Percentiles rank a stretch among this genome's conserved stretches.
Evolutionary conservation across 2,113 vertebrate species (phyloP).

Genomic region (Pelusios castaneus): DNA sequence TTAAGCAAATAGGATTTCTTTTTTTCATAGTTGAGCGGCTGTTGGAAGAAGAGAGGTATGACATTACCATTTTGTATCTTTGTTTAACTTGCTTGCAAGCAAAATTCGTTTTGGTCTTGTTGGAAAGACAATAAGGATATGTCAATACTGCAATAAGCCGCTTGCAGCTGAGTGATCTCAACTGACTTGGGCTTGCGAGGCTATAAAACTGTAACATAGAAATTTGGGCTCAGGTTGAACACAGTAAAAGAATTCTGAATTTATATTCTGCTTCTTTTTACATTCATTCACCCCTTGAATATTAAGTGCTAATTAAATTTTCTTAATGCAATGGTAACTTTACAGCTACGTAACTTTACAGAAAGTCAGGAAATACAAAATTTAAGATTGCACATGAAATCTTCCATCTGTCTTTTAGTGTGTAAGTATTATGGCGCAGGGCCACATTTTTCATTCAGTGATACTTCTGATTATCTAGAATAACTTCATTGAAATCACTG

Average conservation of each 20-base stretch:
- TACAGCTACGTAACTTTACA: not conserved
- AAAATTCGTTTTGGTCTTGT: not conserved
- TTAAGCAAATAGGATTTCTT: constrained; percentile 95
- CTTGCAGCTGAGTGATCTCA: not conserved
- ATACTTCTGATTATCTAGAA: not conserved
- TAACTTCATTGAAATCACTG: not conserved
- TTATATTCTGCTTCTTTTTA: not conserved
- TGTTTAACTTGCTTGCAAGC: not conserved
- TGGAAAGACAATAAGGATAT: not conserved
- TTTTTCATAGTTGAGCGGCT: constrained; percentile 97
- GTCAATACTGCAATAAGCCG: not conserved
- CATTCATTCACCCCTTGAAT: not conserved
- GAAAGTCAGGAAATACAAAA: not conserved
- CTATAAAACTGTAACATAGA: not conserved
- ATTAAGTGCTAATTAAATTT: not conserved
- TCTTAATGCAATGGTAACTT: not conserved
- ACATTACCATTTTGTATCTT: constrained; percentile 11
- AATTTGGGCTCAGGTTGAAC: not conserved
- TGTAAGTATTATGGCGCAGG: not conserved
- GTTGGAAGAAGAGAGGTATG: constrained; percentile 51
- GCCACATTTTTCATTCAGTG: not conserved
- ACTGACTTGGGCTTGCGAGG: not conserved
- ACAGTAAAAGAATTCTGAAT: not conserved
- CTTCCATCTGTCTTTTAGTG: not conserved
- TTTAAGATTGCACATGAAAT: not conserved